Evolutionary conservation across 2,113 vertebrate species (phyloP), one percentile per base, ranked within the genome.

Genomic region (Amphiprion ocellaris): DNA sequence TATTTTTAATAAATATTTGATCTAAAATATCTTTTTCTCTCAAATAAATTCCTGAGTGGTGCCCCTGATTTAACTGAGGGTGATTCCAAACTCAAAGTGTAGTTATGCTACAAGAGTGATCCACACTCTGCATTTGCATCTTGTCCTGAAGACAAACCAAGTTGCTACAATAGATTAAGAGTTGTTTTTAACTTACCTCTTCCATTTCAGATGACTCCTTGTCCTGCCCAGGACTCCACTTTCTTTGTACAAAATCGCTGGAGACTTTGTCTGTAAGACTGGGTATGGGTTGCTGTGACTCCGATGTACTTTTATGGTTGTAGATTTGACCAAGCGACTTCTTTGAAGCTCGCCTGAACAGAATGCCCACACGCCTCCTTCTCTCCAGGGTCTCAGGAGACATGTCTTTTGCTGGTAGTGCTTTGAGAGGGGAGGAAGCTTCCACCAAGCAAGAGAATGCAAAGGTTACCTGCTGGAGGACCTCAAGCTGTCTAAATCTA

Each of bases 391-490:
- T 81, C 30, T 93, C 90, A 16, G 89, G 66, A 4, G 84, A 33
- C 23, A 74, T 39, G 9, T 46, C 68, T 69, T 61, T 74, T 17
- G 21, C 60, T 10, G 10, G 58, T 0, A 47, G 54, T 2, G 49
- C 24, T 78, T 52, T 58, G 17, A 60, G 12, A 5, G 61, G 50
- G 15, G 56, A 62, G 10, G 73, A 61, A 11, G 72, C 17, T 15
- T 83, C 87, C 3, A 92, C 83, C 75, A 95, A 76, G 21, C 90
- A 80, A n/a, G 85, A 86, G 78, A 95, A 94, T 1, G 92, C 92
- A 7, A 92, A 91, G 3, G 94, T 93, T 11, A 94, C 93, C 79
- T 95, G 92, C 74, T 95, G 94, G 6, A 95, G 83, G 56, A 95
- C 93, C 85, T 95, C 93, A 2, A 94, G 71, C 58, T 95, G 90